Conservation (phyloP, 2,797 vertebrate species). For the Vipera latastei region DNA sequence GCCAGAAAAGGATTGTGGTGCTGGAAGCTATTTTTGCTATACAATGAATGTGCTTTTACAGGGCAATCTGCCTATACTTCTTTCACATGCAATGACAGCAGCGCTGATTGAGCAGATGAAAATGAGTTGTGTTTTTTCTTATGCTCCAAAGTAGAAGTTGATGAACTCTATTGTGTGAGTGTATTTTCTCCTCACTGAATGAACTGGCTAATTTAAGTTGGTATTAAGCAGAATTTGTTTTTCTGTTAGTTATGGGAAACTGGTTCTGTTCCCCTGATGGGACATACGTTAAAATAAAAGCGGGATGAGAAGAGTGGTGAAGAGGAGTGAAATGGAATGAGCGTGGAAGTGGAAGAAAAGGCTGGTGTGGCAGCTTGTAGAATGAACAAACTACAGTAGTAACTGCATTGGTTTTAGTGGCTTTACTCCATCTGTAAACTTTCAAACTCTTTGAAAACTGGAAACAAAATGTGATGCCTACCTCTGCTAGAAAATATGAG, state of each 20-base stretch:
- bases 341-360: not conserved
- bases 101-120: constrained; percentile 40
- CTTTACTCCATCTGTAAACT: constrained; percentile 28
- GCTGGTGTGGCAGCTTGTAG: not conserved
- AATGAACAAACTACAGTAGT: constrained; percentile 4
- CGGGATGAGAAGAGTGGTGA: not conserved
- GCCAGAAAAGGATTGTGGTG: constrained; percentile 40
- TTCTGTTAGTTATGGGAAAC: constrained; percentile 21
- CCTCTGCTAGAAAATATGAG: not conserved
- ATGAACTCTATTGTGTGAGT: not conserved
- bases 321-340: not conserved
- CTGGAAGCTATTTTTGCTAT: constrained; percentile 43
- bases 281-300: constrained; percentile 17
- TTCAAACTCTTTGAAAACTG: not conserved
- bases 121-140: constrained; percentile 33
- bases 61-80: constrained; percentile 29
- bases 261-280: constrained; percentile 9
- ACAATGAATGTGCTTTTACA: constrained; percentile 47
- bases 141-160: constrained; percentile 20
- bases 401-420: constrained; percentile 24
- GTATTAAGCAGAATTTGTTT: constrained; percentile 12
- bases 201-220: constrained; percentile 34
- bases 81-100: constrained; percentile 51
- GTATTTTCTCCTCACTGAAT: not conserved
- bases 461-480: constrained; percentile 2